Evolutionary conservation across 1,140 invertebrate genomes (phyloP), one percentile per base, ranked within the genome.

Genomic region (Ostrea denselamellosa): DNA sequence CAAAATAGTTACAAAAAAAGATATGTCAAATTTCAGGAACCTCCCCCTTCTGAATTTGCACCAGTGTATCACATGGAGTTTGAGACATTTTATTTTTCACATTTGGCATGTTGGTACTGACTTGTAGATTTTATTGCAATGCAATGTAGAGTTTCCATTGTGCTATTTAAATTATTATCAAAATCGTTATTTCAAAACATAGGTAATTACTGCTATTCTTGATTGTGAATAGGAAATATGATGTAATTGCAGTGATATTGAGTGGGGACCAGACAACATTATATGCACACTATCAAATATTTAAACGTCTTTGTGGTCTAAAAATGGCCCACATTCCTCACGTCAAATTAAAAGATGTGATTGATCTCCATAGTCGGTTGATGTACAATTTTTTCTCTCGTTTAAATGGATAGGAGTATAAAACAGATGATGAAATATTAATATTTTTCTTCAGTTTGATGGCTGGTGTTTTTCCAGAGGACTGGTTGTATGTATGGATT

Each of bases 401-500:
- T 17, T 28, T 71, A 71, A 71, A 71, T 71, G 68, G 68, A 71
- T 71, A 71, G 68, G 68, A 28, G 28, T 77, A 77, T 77, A 77
- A 77, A 77, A 77, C 68, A 77, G 25, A 77, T 77, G 68, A 77
- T 77, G 68, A 77, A 77, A 77, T 77, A 77, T 77, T 34, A 77
- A 77, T 77, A 28, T 77, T 25, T 77, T 25, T 28, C 68, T 28
- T 12, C 68, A 34, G 68, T 77, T 77, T 28, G 25, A 9, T 28
- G 25, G 28, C 68, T 77, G 25, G 0, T 77, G 68, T 77, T 77
- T 77, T 77, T 77, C 68, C 68, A 77, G 68, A 77, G 14, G 25
- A 77, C 25, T 77, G 5, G 25, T 25, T 68, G 22, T 25, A 68
- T 68, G 65, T 68, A 28, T 4, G 68, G 68, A 77, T 77, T 77